Percentiles rank a stretch among this genome's conserved stretches.
phyloP scores from a whole-genome alignment of 2,888 invertebrate species.

The Acrobasis consociella region DNA sequence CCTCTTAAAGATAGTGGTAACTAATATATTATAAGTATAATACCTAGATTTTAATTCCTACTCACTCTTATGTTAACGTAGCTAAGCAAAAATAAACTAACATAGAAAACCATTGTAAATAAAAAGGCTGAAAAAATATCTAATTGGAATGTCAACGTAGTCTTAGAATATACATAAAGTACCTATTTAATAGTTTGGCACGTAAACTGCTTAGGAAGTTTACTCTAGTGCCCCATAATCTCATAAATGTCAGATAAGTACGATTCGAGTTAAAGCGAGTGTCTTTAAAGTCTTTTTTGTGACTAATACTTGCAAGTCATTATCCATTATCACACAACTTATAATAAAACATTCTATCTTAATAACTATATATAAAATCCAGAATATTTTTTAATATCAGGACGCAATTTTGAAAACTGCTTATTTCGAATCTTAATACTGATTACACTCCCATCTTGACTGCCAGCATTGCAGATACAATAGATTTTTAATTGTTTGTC shows the following conservation, averaged over 20 bases:
- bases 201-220: conserved; percentile 32
- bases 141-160: conserved; percentile 42
- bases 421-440: too few species aligned
- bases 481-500: too few species aligned
- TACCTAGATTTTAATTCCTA: background rate
- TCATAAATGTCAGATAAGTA: conserved; percentile 28
- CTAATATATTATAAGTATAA: conserved; percentile 33
- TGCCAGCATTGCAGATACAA: too few species aligned
- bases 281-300: conserved; percentile 40
- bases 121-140: conserved; percentile 25
- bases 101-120: conserved; percentile 10
- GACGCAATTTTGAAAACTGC: too few species aligned
- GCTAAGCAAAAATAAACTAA: conserved; percentile 10
- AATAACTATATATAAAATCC: background rate
- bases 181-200: conserved; percentile 50
- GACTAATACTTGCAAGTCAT: conserved; percentile 37
- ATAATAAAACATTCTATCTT: background rate
- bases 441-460: too few species aligned
- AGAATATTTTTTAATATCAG: background rate
- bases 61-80: background rate
- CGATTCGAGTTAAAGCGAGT: conserved; percentile 29
- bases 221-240: conserved; percentile 36
- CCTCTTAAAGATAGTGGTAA: conserved; percentile 48
- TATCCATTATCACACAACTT: conserved; percentile 24
- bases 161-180: conserved; percentile 33